Evolutionary conservation across 2,113 vertebrate species (phyloP), one percentile per base, ranked within the genome.

Genomic region (Lophius piscatorius): DNA sequence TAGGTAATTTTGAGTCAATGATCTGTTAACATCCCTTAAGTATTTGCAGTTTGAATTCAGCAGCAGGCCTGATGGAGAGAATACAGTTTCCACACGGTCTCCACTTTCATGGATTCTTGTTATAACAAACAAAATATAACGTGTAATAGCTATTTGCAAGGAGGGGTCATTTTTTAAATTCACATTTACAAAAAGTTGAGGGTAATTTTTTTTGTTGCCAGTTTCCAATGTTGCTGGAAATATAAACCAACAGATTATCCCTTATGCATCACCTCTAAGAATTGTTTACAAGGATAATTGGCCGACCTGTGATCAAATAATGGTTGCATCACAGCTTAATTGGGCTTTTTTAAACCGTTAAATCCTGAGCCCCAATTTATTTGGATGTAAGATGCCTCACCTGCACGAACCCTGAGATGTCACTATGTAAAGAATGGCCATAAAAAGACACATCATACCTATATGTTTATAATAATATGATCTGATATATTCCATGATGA

Each of bases 211-310:
- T 34, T 6, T 26, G 3, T 50, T 26, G 11, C 20, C 9, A 42
- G 21, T 54, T 47, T 35, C 21, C n/a, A 16, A 62, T 48, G 20
- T 9, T 18, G 8, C 33, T 13, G 9, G 20, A 20, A 24, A 10
- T 9, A 8, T 9, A 41, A 2, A 10, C 26, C 26, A 38, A 22
- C 38, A 50, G 28, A 42, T 11, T 16, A 29, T 36, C 35, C 6
- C n/a, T 12, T n/a, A 63, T 13, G 33, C 16, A 46, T 45, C 50
- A 6, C 28, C 22, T 44, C 31, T 46, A 50, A 56, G 39, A 63
- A 58, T 50, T 26, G 57, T 62, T 58, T 34, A 47, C 39, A 71
- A 51, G 62, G 46, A 28, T 63, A 58, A 67, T 58, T 72, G 34
- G 57, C 28, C 9, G 13, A 17, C 17, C 28, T 58, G 40, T 42